Evolutionary conservation across 2,888 invertebrate genomes (phyloP), one percentile per base, ranked within the genome.

Genomic region (Gari tellinella): DNA sequence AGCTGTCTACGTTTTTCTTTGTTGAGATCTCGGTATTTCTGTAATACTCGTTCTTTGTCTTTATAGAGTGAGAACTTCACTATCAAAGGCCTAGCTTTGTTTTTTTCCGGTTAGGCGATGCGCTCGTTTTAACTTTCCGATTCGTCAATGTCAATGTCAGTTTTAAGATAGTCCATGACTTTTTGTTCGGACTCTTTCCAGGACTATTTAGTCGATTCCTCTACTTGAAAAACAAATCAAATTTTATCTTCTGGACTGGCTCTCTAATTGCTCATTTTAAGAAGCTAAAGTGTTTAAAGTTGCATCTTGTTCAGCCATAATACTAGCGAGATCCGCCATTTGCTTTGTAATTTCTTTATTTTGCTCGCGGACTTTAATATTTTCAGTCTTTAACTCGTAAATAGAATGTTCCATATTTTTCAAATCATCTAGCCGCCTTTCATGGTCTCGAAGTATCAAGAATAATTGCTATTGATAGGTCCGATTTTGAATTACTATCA

Each of bases 121-220:
- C 31, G 53, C 62, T 3, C 53, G 31, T 46, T 55, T 46, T 55
- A 14, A 25, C 53, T 63, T 23, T 17, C 14, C 12, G 21, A 14
- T 23, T 52, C 23, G 45, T 63, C 48, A 31, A 63, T 53, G 40
- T 51, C 38, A 7, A 57, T 26, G n/a, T 25, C 17, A 57, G 15
- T 40, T 12, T n/a, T 14, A 14, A 57, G 8, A 26, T 45, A 57
- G 31, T 43, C 31, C 14, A 45, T 25, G 8, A 57, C 45, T 31
- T 57, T 57, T 25, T 57, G 23, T 46, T 57, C 57, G 15, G 57
- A 25, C 31, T 57, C 45, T 25, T 57, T 46, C 57, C 57, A 57
- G 21, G 46, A 45, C 31, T 45, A 45, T n/a, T 23, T 15, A 2
- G 45, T n/a, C 4, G 23, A 15, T 15, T 57, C 57, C 12, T 46